phyloP scores from a whole-genome alignment of 2,113 vertebrate species.

The Sarotherodon lohbergeri region DNA sequence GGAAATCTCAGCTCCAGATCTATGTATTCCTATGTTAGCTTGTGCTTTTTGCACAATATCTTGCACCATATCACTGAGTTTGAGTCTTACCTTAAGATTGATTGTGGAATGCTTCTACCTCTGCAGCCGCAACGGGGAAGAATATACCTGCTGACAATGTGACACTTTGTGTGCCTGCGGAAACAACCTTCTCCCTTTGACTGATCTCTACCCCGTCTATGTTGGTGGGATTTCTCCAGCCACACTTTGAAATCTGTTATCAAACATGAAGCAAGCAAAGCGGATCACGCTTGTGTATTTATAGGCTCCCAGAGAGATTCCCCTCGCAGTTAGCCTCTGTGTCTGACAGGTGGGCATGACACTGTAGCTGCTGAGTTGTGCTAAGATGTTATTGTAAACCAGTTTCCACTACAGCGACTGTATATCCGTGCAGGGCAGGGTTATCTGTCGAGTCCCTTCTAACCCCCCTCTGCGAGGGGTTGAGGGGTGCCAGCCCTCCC shows the following conservation, averaged over 20 bases:
- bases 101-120: neutral
- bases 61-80: neutral
- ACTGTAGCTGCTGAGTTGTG: neutral
- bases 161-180: neutral
- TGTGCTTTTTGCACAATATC: neutral
- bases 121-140: neutral
- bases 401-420: neutral
- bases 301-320: slow-evolving; percentile 1
- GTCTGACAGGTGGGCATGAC: slow-evolving; percentile 24
- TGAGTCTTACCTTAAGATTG: neutral
- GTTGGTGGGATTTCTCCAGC: neutral
- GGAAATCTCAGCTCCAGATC: neutral
- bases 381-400: neutral
- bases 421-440: neutral
- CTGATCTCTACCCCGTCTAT: neutral
- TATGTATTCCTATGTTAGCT: neutral
- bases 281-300: neutral
- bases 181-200: neutral
- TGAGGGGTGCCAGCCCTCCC: neutral
- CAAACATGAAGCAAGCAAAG: slow-evolving; percentile 10
- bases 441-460: neutral
- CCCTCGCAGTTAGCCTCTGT: neutral
- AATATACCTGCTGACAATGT: neutral
- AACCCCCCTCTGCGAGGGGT: neutral
- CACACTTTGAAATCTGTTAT: neutral